Percentiles rank a stretch among this genome's conserved stretches.
phyloP scores from a whole-genome alignment of 1,140 invertebrate genomes.

The Brachionus paranguensis region DNA sequence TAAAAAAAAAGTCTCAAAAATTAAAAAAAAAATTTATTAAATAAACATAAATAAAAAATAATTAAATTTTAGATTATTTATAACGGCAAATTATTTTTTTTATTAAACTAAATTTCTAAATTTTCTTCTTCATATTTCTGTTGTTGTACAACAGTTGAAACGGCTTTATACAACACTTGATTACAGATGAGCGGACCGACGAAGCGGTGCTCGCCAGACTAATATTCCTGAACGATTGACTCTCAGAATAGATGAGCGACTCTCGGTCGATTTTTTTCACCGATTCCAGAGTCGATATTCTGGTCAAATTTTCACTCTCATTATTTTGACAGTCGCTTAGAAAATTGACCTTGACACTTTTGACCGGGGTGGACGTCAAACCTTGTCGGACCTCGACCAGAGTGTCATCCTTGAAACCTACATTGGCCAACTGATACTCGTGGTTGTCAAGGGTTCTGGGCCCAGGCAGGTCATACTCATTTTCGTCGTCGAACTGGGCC shows the following conservation, averaged over 20 bases:
- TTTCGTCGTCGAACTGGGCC: conserved; percentile 3
- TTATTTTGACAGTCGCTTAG: background rate
- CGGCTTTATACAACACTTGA: conserved; percentile 21
- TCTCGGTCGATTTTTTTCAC: background rate
- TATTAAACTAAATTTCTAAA: background rate
- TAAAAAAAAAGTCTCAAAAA: too few species aligned
- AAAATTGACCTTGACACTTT: background rate
- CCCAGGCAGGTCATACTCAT: conserved; percentile 1
- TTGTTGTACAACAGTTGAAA: conserved; percentile 13
- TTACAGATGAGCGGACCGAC: background rate
- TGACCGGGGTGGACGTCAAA: background rate
- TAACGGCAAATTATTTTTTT: background rate
- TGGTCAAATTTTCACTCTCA: conserved; percentile 30
- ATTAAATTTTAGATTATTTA: background rate
- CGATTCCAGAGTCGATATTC: background rate
- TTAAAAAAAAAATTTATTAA: background rate
- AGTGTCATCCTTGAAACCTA: background rate
- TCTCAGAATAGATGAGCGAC: background rate
- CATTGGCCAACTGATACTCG: background rate
- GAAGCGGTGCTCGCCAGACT: background rate
- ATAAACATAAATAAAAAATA: background rate
- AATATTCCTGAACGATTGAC: background rate
- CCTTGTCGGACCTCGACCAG: background rate
- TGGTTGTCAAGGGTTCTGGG: background rate
- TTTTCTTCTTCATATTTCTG: conserved; percentile 3